These are phyloP conservation scores for Eulemur mongoz DNA, from an alignment of 2,797 vertebrate species.

Conservation along the genomic window DNA sequence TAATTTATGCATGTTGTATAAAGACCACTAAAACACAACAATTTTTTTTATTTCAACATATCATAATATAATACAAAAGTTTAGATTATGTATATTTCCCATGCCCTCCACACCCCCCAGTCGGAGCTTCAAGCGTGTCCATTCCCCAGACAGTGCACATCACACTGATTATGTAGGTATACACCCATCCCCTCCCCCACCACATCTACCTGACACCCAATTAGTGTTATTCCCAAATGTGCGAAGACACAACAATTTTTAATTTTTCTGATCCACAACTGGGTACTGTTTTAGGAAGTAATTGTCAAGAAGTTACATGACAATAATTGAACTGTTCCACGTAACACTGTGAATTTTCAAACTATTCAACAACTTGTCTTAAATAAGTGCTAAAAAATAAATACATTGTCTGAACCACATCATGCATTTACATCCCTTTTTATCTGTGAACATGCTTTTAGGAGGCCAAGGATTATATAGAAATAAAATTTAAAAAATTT, in stretches of 20 bases:
- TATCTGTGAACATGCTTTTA: neutral
- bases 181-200: no score
- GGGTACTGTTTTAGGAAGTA: neutral
- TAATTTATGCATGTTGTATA: neutral
- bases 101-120: no score
- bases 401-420: neutral
- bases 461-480: neutral
- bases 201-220: no score
- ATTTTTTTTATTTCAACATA: no score
- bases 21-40: neutral
- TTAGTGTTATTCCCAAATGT: no score
- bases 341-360: constrained; percentile 13
- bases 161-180: no score
- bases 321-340: neutral
- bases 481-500: neutral
- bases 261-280: neutral
- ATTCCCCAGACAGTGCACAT: no score
- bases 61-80: no score
- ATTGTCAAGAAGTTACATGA: neutral
- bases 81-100: no score
- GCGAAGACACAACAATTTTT: neutral
- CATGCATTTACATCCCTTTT: neutral
- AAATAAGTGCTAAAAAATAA: neutral
- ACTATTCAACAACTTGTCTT: neutral
- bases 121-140: no score